Conservation (phyloP, 2,888 invertebrate species). For the Tinea semifulvella region DNA sequence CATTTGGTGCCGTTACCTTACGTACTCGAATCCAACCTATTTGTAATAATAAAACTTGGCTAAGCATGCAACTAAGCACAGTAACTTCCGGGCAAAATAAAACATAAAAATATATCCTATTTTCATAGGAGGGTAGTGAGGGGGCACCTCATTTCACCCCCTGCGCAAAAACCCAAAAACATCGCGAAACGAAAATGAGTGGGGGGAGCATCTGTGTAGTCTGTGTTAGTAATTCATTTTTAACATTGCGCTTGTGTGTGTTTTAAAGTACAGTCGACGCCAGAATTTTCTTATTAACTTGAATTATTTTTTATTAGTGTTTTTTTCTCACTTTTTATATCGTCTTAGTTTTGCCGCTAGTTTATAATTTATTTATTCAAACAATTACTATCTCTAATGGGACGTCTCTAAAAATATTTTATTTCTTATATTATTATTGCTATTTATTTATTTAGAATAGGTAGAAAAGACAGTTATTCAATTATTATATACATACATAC, state of each 20-base stretch:
- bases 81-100: slow-evolving; percentile 63
- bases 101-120: slow-evolving; percentile 69
- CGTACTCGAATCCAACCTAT: slow-evolving; percentile 7
- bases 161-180: slow-evolving; percentile 69
- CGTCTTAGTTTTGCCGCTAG: too few species aligned
- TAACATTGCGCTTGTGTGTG: slow-evolving; percentile 64
- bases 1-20: background rate
- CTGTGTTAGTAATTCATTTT: slow-evolving; percentile 68
- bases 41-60: slow-evolving; percentile 64
- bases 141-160: slow-evolving; percentile 32
- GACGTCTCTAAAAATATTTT: too few species aligned
- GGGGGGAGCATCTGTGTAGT: slow-evolving; percentile 28
- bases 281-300: slow-evolving; percentile 1
- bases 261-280: slow-evolving; percentile 62
- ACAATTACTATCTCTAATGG: too few species aligned
- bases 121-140: slow-evolving; percentile 53
- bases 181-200: slow-evolving; percentile 67
- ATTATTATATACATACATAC: too few species aligned
- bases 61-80: slow-evolving; percentile 67
- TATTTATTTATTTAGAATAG: too few species aligned
- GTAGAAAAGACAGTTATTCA: too few species aligned
- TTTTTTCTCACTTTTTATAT: too few species aligned
- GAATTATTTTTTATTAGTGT: background rate
- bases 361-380: too few species aligned
- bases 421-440: too few species aligned